Evolutionary conservation across 2,113 vertebrate species (phyloP).

Genomic region (Seriola aureovittata): DNA sequence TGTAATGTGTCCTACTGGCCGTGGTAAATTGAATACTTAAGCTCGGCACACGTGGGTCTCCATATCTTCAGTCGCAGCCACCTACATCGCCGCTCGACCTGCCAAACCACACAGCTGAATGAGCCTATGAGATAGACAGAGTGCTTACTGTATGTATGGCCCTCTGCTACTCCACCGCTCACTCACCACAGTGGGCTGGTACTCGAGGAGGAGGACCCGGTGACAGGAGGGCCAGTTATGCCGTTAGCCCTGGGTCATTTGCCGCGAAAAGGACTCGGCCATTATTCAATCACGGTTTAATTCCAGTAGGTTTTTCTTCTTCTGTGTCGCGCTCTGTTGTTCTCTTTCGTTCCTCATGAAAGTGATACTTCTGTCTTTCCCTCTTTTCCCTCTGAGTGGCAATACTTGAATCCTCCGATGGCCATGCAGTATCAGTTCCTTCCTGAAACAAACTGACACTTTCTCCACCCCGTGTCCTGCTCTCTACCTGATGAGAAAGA

Average conservation of each 20-base stretch:
- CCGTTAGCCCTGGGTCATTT: slow-evolving; percentile 50
- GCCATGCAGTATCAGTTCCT: slow-evolving; percentile 61
- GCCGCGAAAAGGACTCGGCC: slow-evolving; percentile 20
- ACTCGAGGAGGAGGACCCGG: slow-evolving; percentile 51
- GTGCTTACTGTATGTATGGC: slow-evolving; percentile 65
- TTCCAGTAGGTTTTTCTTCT: slow-evolving; percentile 13
- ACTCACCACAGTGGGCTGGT: slow-evolving; percentile 65
- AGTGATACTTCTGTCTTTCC: slow-evolving; percentile 22
- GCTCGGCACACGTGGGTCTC: slow-evolving; percentile 68
- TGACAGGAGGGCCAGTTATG: slow-evolving; percentile 72
- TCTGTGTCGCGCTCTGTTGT: slow-evolving; percentile 30
- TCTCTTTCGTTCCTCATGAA: slow-evolving; percentile 42
- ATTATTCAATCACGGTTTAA: slow-evolving; percentile 41
- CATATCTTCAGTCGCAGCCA: slow-evolving; percentile 76
- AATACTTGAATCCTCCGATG: slow-evolving; percentile 70
- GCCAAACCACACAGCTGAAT: slow-evolving; percentile 81
- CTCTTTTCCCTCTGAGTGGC: slow-evolving; percentile 27
- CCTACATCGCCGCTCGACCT: slow-evolving; percentile 74
- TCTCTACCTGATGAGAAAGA: slow-evolving; percentile 68
- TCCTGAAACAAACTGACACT: slow-evolving; percentile 59
- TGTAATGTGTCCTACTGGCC: slow-evolving; percentile 54
- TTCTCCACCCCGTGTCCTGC: slow-evolving; percentile 36
- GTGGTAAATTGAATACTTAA: slow-evolving; percentile 74
- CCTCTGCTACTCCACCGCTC: slow-evolving; percentile 68
- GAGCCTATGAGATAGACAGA: slow-evolving; percentile 78